Conservation (phyloP, 2,797 vertebrate species). For the Numenius phaeopus region DNA sequence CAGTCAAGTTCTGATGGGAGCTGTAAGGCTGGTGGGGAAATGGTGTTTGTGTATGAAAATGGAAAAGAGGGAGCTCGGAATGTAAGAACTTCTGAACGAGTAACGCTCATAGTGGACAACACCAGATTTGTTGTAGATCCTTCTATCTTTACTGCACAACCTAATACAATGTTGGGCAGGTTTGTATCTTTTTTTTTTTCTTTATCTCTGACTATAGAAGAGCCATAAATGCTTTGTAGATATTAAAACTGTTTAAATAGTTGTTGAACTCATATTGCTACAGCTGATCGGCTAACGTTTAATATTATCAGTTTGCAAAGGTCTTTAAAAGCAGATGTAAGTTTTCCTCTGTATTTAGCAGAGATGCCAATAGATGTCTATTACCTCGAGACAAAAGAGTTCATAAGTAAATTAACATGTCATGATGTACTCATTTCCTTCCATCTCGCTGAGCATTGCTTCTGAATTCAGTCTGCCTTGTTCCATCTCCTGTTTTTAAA, state of each 20-base stretch:
- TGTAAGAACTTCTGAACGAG: conserved; percentile 90
- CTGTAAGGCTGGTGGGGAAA: conserved; percentile 91
- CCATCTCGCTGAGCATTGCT: not conserved
- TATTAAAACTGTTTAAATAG: not conserved
- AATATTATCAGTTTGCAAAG: not conserved
- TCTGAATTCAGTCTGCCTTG: not conserved
- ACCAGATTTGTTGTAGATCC: conserved; percentile 98
- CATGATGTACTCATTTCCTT: not conserved
- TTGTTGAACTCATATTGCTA: not conserved
- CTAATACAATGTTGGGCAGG: conserved; percentile 99
- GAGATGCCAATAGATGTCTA: not conserved
- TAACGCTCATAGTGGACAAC: conserved; percentile 97
- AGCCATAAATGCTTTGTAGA: not conserved
- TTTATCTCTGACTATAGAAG: not conserved
- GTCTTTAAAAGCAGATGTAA: not conserved
- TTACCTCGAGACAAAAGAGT: not conserved
- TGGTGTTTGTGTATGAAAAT: conserved; percentile 97
- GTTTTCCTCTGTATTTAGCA: not conserved
- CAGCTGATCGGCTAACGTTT: not conserved
- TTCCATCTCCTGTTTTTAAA: not conserved
- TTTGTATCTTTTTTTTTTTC: conserved; percentile 65
- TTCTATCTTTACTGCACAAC: conserved; percentile 96
- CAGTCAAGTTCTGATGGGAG: conserved; percentile 92
- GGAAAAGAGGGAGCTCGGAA: conserved; percentile 91
- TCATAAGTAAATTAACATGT: not conserved